phyloP scores from a whole-genome alignment of 1,140 invertebrate species.

The Sinella curviseta region DNA sequence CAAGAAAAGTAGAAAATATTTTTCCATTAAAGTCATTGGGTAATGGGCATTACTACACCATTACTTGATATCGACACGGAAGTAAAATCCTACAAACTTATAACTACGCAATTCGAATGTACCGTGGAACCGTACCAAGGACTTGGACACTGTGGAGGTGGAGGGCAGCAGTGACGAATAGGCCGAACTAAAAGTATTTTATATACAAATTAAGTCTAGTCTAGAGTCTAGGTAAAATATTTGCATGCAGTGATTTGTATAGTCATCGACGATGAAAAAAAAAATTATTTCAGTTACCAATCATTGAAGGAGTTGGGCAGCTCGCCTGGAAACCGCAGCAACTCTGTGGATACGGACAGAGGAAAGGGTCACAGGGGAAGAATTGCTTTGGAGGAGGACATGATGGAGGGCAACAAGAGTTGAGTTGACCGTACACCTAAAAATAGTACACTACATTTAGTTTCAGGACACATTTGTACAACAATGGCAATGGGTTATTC shows the following conservation, averaged over 20 bases:
- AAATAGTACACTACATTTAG: neutral
- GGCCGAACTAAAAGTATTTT: neutral
- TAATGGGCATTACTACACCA: neutral
- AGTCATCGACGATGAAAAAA: neutral
- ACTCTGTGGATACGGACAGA: constrained; percentile 13
- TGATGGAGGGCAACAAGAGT: constrained; percentile 38
- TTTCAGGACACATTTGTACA: too few relatives aligned
- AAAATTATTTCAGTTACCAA: constrained; percentile 19
- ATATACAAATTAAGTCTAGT: neutral
- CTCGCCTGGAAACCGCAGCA: constrained; percentile 1
- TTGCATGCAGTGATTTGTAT: neutral
- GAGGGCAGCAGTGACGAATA: constrained; percentile 30
- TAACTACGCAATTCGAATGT: neutral
- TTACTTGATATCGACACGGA: too few relatives aligned
- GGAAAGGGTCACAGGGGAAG: constrained; percentile 33
- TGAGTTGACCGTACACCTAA: constrained; percentile 25
- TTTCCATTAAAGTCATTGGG: neutral
- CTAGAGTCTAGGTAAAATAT: neutral
- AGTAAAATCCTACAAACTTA: constrained; percentile 9
- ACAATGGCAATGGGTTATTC: too few relatives aligned
- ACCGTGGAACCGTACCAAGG: neutral
- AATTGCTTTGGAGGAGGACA: constrained; percentile 36
- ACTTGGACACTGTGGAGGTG: constrained; percentile 27
- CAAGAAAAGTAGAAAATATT: neutral
- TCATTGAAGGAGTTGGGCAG: constrained; percentile 36